Percentiles rank a stretch among this genome's conserved stretches.
Conservation (phyloP, 1,140 invertebrate species). For the Fragariocoptes setiger region DNA sequence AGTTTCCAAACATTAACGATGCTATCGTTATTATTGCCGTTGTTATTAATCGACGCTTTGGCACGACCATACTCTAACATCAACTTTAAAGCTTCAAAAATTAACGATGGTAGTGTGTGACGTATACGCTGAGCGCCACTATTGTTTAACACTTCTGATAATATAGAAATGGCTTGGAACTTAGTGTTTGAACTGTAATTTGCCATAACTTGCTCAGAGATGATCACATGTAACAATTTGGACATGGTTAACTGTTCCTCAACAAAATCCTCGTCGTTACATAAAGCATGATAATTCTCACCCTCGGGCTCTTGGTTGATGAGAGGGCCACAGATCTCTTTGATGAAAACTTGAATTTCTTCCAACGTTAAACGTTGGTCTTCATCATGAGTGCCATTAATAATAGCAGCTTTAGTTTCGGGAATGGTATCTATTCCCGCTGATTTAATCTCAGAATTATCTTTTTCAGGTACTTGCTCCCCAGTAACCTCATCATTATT, state of each 20-base stretch:
- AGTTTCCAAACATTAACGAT: slow-evolving; percentile 89
- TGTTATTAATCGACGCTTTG: slow-evolving; percentile 1
- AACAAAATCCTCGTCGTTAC: slow-evolving; percentile 78
- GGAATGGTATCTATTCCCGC: too few species aligned
- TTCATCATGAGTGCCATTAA: too few species aligned
- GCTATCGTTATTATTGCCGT: slow-evolving; percentile 80
- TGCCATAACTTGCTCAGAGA: slow-evolving; percentile 6
- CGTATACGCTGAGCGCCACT: slow-evolving; percentile 60
- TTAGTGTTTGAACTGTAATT: slow-evolving; percentile 26
- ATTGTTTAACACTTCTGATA: slow-evolving; percentile 52
- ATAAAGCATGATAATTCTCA: slow-evolving; percentile 22
- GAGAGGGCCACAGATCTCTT: slow-evolving; percentile 6
- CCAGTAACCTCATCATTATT: too few species aligned
- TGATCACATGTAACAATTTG: slow-evolving; percentile 55
- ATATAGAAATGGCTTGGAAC: slow-evolving; percentile 25
- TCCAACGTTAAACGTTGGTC: slow-evolving; percentile 1
- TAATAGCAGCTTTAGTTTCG: too few species aligned
- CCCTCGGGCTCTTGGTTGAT: slow-evolving; percentile 1
- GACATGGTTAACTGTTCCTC: slow-evolving; percentile 80
- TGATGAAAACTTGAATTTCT: slow-evolving; percentile 8
- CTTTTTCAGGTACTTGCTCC: too few species aligned
- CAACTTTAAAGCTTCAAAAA: slow-evolving; percentile 71
- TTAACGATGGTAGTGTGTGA: slow-evolving; percentile 72
- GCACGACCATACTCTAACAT: slow-evolving; percentile 26
- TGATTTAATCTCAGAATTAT: too few species aligned